Evolutionary conservation across 2,888 invertebrate species (phyloP), one percentile per base, ranked within the genome.

Genomic region (Agonopterix alstromeriana): DNA sequence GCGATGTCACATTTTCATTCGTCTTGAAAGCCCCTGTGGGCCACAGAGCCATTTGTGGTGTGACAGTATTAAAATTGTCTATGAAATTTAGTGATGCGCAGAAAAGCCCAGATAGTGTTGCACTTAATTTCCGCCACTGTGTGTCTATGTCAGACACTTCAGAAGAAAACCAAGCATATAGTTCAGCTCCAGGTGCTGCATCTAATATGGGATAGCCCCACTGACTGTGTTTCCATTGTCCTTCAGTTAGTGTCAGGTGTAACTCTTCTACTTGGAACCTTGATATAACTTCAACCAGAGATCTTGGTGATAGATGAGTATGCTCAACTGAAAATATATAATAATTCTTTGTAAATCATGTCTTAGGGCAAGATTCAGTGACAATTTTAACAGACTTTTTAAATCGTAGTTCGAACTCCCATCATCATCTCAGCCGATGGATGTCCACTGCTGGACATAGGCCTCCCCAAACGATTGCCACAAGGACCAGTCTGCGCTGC

Each of bases 31-130:
- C 91, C 41, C 96, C 95, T 51, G 87, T 89, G 0, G 97, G 98
- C 62, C 94, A 91, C 65, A 98, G 93, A 36, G 94, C 93, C 83
- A 94, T 94, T 70, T 94, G 91, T 3, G 99, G 98, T 12, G 91
- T 92, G 41, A 97, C 91, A 48, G 95, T 96, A 63, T 97, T 97
- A 2, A 94, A 92, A 47, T 91, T 90, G 70, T 96, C 95, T 58
- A 99, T 95, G 71, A 98, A 98, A 82, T 98, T 98, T 9, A 99
- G 87, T 1, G 99, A 99, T 9, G 98, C 96, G 86, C 99, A 99
- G 52, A 99, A 93, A 5, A 99, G 90, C 1, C 99, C 99, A 11
- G 98, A 97, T 40, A 99, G 90, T 0, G 97, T 94, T 68, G 97
- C 95, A 46, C 96, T 94, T 36, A 99, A 84, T 61, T 94, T 93